These are phyloP conservation scores for Hanleya hanleyi DNA, from an alignment of 2,888 invertebrate species.

Conservation along the genomic window DNA sequence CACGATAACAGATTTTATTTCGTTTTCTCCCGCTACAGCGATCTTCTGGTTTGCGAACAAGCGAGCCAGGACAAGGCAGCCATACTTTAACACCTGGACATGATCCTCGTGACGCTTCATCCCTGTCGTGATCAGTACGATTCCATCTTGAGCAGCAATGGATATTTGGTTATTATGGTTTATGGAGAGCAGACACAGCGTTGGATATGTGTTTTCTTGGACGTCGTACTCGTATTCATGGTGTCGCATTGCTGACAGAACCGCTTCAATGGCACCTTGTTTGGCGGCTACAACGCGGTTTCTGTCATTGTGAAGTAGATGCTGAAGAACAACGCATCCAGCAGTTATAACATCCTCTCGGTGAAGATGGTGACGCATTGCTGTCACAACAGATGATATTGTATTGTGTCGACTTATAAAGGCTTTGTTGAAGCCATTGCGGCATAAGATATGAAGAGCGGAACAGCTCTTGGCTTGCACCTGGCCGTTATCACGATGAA, in stretches of 20 bases:
- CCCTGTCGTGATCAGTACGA: neutral
- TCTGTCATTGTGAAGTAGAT: neutral
- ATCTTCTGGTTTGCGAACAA: neutral
- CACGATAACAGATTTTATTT: neutral
- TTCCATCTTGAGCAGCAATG: neutral
- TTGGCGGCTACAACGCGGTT: neutral
- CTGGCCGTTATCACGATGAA: neutral
- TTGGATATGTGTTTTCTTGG: neutral
- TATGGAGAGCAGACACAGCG: neutral
- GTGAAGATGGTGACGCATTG: neutral
- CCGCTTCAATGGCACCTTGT: neutral
- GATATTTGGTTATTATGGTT: neutral
- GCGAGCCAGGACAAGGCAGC: neutral
- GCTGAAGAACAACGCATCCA: neutral
- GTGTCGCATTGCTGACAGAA: neutral
- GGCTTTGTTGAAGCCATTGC: too few species aligned
- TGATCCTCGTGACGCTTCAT: neutral
- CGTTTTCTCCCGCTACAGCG: neutral
- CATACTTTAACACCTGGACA: neutral
- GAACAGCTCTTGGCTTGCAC: neutral
- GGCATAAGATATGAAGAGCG: neutral
- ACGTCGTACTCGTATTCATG: neutral
- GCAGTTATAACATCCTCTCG: neutral
- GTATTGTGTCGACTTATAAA: too few species aligned
- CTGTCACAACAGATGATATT: too few species aligned